A percentile compares a stretch with the other conserved stretches of the same genome.
Evolutionary conservation across 2,797 vertebrate genomes (phyloP).

Genomic region (Spea hammondii): DNA sequence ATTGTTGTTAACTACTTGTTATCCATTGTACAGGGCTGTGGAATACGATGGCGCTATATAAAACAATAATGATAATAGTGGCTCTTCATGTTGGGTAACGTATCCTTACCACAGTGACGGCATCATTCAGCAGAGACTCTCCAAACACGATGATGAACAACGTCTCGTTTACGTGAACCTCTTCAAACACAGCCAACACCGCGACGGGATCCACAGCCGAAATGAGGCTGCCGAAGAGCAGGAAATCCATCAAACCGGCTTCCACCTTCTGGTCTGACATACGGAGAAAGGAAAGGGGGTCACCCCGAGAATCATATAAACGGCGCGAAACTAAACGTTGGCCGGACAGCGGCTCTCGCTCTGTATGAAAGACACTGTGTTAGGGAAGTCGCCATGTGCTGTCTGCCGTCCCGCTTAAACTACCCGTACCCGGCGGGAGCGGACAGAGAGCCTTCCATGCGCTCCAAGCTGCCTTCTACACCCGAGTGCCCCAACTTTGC

Average conservation of each 20-base stretch:
- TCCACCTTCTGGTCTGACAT: conserved; percentile 77
- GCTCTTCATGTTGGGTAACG: background rate
- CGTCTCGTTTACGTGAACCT: conserved; percentile 91
- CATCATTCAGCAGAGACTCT: conserved; percentile 91
- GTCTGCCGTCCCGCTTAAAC: too few relatives aligned
- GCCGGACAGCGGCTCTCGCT: too few relatives aligned
- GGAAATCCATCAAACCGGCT: conserved; percentile 89
- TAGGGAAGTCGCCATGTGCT: too few relatives aligned
- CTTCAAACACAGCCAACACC: conserved; percentile 90
- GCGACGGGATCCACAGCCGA: conserved; percentile 94
- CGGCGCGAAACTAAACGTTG: background rate
- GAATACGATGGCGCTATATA: too few relatives aligned
- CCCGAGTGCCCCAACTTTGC: too few relatives aligned
- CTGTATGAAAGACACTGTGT: too few relatives aligned
- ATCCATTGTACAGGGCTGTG: too few relatives aligned
- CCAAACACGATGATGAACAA: conserved; percentile 96
- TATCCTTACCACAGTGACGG: conserved; percentile 88
- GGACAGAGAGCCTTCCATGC: too few relatives aligned
- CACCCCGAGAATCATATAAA: background rate
- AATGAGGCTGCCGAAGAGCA: conserved; percentile 90
- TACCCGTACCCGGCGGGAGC: too few relatives aligned
- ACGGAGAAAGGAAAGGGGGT: conserved; percentile 29
- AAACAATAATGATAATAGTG: too few relatives aligned
- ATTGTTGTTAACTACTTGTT: too few relatives aligned
- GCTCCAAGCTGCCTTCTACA: too few relatives aligned